phyloP scores from a whole-genome alignment of 2,888 invertebrate genomes.

The Podabrus alpinus region DNA sequence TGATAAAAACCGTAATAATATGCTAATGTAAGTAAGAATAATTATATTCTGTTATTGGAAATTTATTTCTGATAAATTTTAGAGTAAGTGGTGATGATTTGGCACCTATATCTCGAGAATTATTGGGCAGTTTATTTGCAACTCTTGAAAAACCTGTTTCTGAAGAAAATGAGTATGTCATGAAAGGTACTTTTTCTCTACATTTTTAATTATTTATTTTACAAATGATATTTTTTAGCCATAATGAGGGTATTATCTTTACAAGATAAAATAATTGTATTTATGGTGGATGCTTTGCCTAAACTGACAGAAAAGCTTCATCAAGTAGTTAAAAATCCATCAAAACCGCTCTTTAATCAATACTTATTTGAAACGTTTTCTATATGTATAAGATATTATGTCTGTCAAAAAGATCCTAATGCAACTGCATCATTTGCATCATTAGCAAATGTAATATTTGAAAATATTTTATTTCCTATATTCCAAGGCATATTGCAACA shows the following conservation, averaged over 20 bases:
- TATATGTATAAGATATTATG: slow-evolving; percentile 81
- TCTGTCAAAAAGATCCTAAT: slow-evolving; percentile 78
- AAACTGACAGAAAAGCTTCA: slow-evolving; percentile 83
- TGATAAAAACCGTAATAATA: slow-evolving; percentile 58
- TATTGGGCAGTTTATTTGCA: slow-evolving; percentile 77
- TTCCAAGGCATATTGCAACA: slow-evolving; percentile 94
- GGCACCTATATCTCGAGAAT: slow-evolving; percentile 66
- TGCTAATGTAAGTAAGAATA: slow-evolving; percentile 57
- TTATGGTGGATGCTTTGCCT: slow-evolving; percentile 78
- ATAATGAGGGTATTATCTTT: slow-evolving; percentile 88
- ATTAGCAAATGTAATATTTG: too few relatives aligned
- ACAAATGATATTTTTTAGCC: slow-evolving; percentile 60
- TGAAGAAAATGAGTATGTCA: slow-evolving; percentile 94
- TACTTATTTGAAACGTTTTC: slow-evolving; percentile 96
- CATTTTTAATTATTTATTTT: background rate
- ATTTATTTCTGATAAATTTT: slow-evolving; percentile 33
- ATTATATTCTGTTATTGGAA: background rate
- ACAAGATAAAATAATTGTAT: slow-evolving; percentile 80
- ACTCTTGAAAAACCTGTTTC: slow-evolving; percentile 75
- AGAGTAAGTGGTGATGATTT: slow-evolving; percentile 67
- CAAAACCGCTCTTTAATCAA: slow-evolving; percentile 97
- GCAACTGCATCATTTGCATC: slow-evolving; percentile 87
- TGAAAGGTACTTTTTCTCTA: slow-evolving; percentile 72
- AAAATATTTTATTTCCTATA: slow-evolving; percentile 90
- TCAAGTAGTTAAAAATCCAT: slow-evolving; percentile 88